Evolutionary conservation across 53 echinoderm and acorn worm genomes (phyloP).

Genomic region (Arbacia lixula): DNA sequence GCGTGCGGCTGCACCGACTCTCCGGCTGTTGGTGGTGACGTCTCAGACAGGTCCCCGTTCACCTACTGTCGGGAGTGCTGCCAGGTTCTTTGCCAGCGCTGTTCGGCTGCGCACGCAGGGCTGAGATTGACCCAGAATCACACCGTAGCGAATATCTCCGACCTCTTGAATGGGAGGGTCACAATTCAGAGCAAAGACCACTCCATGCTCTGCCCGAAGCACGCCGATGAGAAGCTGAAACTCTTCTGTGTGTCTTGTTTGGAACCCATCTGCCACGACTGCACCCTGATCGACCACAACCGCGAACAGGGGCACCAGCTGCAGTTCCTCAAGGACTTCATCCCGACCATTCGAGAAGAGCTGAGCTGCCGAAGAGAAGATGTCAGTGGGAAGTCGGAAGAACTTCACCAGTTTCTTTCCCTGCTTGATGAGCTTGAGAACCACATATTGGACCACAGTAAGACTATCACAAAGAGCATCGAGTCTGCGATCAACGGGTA

Average conservation of each 20-base stretch:
- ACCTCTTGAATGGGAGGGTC: constrained; percentile 35
- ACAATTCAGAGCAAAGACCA: constrained; percentile 51
- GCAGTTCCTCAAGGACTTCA: constrained; percentile 41
- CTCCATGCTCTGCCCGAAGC: constrained; percentile 56
- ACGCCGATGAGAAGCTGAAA: constrained; percentile 54
- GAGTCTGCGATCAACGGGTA: constrained; percentile 12
- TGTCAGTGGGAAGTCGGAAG: constrained; percentile 26
- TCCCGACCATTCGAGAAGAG: constrained; percentile 36
- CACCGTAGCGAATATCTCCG: constrained; percentile 42
- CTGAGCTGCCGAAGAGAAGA: constrained; percentile 9
- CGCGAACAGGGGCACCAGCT: constrained; percentile 39
- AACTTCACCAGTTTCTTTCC: constrained; percentile 22
- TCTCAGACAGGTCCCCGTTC: constrained; percentile 16
- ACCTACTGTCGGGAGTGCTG: constrained; percentile 51
- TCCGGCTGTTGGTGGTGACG: background rate
- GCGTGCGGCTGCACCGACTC: constrained; percentile 32
- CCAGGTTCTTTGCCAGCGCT: constrained; percentile 41
- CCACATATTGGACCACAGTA: constrained; percentile 4
- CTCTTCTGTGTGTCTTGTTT: constrained; percentile 73
- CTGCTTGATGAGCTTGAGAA: constrained; percentile 31
- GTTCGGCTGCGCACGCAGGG: constrained; percentile 30
- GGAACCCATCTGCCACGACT: constrained; percentile 69
- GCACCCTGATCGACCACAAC: constrained; percentile 68
- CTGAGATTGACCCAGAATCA: constrained; percentile 30
- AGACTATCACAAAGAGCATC: constrained; percentile 14